Percentiles rank a stretch among this genome's conserved stretches.
phyloP scores from a whole-genome alignment of 1,140 invertebrate genomes.

The Zaprionus ornatus region DNA sequence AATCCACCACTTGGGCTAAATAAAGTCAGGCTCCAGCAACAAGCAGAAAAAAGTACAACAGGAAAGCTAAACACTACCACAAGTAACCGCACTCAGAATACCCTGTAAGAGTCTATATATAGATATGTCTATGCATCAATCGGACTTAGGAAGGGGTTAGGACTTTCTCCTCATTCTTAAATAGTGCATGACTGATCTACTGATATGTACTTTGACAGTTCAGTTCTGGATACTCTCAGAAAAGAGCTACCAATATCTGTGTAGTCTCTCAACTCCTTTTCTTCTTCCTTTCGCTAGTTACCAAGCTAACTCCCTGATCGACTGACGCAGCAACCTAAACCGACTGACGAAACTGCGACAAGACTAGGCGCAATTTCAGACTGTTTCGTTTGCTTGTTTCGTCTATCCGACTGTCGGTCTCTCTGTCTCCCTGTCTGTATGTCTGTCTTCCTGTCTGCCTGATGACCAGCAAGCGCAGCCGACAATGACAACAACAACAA shows the following conservation, averaged over 20 bases:
- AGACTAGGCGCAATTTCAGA: conserved; percentile 35
- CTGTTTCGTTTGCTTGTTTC: conserved; percentile 5
- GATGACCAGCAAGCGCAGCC: conserved; percentile 56
- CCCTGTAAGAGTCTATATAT: background rate
- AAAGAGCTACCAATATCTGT: background rate
- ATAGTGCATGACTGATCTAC: background rate
- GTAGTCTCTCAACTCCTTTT: background rate
- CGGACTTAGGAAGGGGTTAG: background rate
- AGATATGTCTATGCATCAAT: background rate
- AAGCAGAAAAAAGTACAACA: conserved; percentile 32
- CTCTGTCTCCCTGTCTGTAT: conserved; percentile 27
- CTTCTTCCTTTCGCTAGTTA: background rate
- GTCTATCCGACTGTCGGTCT: conserved; percentile 9
- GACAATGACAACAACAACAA: conserved; percentile 48
- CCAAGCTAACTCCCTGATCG: conserved; percentile 25
- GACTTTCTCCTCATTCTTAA: background rate
- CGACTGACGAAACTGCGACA: conserved; percentile 51
- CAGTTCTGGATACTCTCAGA: background rate
- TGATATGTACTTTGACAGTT: background rate
- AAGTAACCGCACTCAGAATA: background rate
- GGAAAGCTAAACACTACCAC: conserved; percentile 27
- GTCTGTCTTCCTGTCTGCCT: conserved; percentile 30
- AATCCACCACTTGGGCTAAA: conserved; percentile 36
- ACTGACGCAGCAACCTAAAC: conserved; percentile 26
- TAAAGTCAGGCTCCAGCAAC: conserved; percentile 33